Evolutionary conservation across 2,113 vertebrate species (phyloP), one percentile per base, ranked within the genome.

Genomic region (Siniperca knerii): DNA sequence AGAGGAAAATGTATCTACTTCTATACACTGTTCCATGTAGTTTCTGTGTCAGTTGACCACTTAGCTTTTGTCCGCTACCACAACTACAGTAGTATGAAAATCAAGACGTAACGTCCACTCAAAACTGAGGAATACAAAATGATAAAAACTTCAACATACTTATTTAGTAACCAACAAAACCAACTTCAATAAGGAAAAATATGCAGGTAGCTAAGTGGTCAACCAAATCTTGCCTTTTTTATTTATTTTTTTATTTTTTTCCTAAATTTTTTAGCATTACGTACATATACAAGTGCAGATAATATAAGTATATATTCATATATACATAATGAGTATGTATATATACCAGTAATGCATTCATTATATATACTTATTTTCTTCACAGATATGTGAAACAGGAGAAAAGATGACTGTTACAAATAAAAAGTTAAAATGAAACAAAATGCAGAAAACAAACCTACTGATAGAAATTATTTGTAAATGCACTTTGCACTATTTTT

Each of bases 401-500:
- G 70, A 93, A 94, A 89, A 87, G 86, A 87, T 85, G 82, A 95
- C 95, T 90, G 85, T 87, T 96, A 97, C 92, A 54, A 95, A 96
- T 96, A 96, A 94, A 96, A 97, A 96, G 87, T 86, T 96, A 96
- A 95, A 97, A 91, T 83, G 55, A 90, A 93, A 91, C 81, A 89
- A 92, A 96, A 96, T 86, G 92, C 77, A 96, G 96, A 94, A 94
- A 95, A 90, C 80, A 93, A 92, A 91, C 85, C 89, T 96, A 96
- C 95, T 92, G 94, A 94, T 96, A 95, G 95, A 96, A 97, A 97
- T 88, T 95, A 96, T 94, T 95, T 91, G 81, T 92, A 94, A 95
- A 96, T 95, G 89, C 87, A 95, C 92, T 95, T 93, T 84, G 86
- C 84, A 92, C 89, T 87, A 86, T 92, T 93, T 90, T 90, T 83